Base-by-base conservation (phyloP, 2,888 invertebrate genomes). In the Lysandra bellargus region DNA sequence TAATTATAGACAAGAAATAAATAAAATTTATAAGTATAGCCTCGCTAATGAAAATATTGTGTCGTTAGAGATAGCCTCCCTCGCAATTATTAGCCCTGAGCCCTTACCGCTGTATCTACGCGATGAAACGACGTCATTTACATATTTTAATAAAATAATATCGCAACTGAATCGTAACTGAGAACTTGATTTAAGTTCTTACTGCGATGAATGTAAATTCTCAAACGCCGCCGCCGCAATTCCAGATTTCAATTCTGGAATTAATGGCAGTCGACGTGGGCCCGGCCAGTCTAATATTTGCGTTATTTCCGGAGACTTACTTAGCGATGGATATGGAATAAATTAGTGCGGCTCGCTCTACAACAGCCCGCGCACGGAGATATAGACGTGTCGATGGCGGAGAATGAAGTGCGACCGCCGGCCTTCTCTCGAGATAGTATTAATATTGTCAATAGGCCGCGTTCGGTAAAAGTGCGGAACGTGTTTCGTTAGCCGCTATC, bases 141-240 rank as follows among this genome's bases (percentile, higher is more conserved):
- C 94, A 94, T 94, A 94, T 94, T 94, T 93, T 94, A 94, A 94
- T 94, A 94, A 94, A 94, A 94, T 94, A 92, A 93, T 94, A 94
- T 93, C 92, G 92, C 93, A 94, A 93, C 93, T 92, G 94, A 94
- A 94, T 93, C 92, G 94, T 93, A 93, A 93, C 93, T 90, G 93
- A 93, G 94, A 94, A 93, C 93, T 93, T 93, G 94, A 94, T 94
- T 94, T 93, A 94, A 94, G 94, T 94, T 93, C 93, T 94, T 94
- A 94, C 93, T 91, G 91, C 93, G 93, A 94, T 94, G 93, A 94
- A 94, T 94, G 93, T 94, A 94, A 94, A 94, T 94, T 94, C 89
- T 88, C 92, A 91, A 88, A 90, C 88, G 87, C 88, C 89, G 88
- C 91, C 92, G 88, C 91, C 93, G 91, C 93, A 92, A 93, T 94